phyloP scores from a whole-genome alignment of 1,140 invertebrate genomes.

The Akabosia matsudoensis region DNA sequence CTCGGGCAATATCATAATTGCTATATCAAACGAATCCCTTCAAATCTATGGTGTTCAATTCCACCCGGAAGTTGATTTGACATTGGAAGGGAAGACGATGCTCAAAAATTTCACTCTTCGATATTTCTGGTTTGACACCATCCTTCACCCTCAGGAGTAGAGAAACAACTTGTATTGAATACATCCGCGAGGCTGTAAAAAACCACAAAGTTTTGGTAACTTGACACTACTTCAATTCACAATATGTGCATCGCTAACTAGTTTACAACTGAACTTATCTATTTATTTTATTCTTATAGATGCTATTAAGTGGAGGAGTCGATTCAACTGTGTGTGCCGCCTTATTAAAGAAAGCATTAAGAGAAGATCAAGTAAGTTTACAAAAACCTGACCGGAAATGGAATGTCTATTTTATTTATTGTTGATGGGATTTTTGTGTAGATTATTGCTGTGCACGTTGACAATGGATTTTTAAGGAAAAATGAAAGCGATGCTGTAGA shows the following conservation, averaged over 20 bases:
- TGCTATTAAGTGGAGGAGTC: slow-evolving; percentile 93
- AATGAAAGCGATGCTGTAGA: slow-evolving; percentile 87
- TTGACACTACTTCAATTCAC: background rate
- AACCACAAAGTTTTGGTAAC: slow-evolving; percentile 89
- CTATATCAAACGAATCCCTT: slow-evolving; percentile 85
- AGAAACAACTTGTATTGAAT: slow-evolving; percentile 88
- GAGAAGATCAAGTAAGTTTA: slow-evolving; percentile 68
- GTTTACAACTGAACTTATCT: slow-evolving; percentile 46
- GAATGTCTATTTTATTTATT: background rate
- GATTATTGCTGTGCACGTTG: slow-evolving; percentile 93
- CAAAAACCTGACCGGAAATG: slow-evolving; percentile 3
- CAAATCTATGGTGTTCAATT: slow-evolving; percentile 96
- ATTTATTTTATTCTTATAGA: slow-evolving; percentile 56
- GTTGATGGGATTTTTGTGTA: slow-evolving; percentile 10
- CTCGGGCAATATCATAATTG: slow-evolving; percentile 79
- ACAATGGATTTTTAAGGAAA: slow-evolving; percentile 98
- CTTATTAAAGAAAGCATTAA: slow-evolving; percentile 81
- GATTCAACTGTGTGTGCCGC: slow-evolving; percentile 98
- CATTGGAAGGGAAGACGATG: slow-evolving; percentile 84
- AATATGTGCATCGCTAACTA: no score
- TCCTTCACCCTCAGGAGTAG: slow-evolving; percentile 84
- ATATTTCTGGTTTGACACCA: slow-evolving; percentile 78
- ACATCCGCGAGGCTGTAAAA: slow-evolving; percentile 85
- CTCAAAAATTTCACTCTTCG: slow-evolving; percentile 92
- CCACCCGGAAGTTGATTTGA: slow-evolving; percentile 94